Conservation (phyloP, 2,888 invertebrate species). For the Drosophila peninsularis region DNA sequence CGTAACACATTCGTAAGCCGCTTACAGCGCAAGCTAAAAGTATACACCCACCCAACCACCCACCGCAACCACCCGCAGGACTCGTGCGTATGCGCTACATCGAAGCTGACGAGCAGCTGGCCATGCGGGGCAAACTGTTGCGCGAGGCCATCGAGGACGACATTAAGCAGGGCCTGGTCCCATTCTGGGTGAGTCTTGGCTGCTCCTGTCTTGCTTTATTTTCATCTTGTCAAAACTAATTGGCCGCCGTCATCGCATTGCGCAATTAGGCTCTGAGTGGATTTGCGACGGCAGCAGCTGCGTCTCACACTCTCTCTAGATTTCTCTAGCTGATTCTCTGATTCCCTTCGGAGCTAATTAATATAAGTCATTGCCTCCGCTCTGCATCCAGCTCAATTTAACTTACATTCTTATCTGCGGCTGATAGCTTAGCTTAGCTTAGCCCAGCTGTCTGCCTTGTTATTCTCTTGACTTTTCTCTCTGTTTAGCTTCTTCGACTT, state of each 20-base stretch:
- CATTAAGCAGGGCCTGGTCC: conserved; percentile 92
- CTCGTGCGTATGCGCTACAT: conserved; percentile 96
- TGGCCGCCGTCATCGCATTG: conserved; percentile 46
- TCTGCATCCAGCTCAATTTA: conserved; percentile 2
- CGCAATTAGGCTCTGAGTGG: conserved; percentile 58
- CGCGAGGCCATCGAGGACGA: conserved; percentile 92
- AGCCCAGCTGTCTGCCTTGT: not conserved
- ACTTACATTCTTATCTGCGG: not conserved
- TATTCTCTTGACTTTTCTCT: not conserved
- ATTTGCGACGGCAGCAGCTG: conserved; percentile 48
- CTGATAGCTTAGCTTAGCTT: conserved; percentile 7
- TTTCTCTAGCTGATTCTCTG: conserved; percentile 14
- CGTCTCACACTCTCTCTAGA: conserved; percentile 5
- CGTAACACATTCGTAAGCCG: conserved; percentile 37
- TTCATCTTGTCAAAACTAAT: conserved; percentile 70
- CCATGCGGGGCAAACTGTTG: conserved; percentile 92
- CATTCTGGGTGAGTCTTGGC: conserved; percentile 92
- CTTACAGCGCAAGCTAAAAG: conserved; percentile 34
- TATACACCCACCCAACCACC: not conserved
- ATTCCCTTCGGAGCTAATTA: conserved; percentile 82
- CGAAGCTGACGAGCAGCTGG: conserved; percentile 93
- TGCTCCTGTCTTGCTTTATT: not conserved
- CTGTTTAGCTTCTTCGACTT: too few relatives aligned
- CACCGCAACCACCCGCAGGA: conserved; percentile 83
- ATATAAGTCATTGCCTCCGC: conserved; percentile 43